Evolutionary conservation across 2,113 vertebrate species (phyloP).

Genomic region (Rhinogobius similis): DNA sequence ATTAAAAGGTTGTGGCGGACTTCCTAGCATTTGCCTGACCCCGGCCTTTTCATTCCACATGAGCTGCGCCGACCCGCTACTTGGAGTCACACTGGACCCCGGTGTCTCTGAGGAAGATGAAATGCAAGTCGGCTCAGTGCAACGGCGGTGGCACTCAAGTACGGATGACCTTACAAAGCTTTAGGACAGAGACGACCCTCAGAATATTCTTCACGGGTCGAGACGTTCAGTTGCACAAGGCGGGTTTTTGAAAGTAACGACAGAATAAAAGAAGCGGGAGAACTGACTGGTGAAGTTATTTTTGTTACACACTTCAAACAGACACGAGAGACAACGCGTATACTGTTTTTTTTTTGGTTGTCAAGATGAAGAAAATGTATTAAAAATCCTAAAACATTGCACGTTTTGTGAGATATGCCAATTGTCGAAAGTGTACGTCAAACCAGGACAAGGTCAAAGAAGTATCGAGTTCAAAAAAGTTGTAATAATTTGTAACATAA

Average conservation of each 20-base stretch:
- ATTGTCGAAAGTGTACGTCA: too few relatives aligned
- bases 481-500: too few relatives aligned
- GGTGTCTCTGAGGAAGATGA: conserved; percentile 44
- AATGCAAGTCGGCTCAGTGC: conserved; percentile 32
- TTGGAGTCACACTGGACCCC: conserved; percentile 17
- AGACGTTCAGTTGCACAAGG: conserved; percentile 16
- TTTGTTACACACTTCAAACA: too few relatives aligned
- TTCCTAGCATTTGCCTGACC: conserved; percentile 64
- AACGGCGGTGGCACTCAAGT: conserved; percentile 39
- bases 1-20: conserved; percentile 76
- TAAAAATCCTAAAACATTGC: too few relatives aligned
- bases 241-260: background rate
- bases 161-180: conserved; percentile 38
- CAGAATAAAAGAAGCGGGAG: background rate
- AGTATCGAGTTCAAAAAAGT: too few relatives aligned
- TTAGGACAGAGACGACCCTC: conserved; percentile 27
- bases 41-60: conserved; percentile 59
- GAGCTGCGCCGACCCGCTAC: conserved; percentile 36
- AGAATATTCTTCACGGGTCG: conserved; percentile 7
- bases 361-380: too few relatives aligned
- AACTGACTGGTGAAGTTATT: background rate
- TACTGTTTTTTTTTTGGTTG: too few relatives aligned
- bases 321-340: too few relatives aligned
- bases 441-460: too few relatives aligned
- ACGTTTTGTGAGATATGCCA: too few relatives aligned